Evolutionary conservation across 2,888 invertebrate genomes (phyloP), one percentile per base, ranked within the genome.

Genomic region (Epinotia nisella): DNA sequence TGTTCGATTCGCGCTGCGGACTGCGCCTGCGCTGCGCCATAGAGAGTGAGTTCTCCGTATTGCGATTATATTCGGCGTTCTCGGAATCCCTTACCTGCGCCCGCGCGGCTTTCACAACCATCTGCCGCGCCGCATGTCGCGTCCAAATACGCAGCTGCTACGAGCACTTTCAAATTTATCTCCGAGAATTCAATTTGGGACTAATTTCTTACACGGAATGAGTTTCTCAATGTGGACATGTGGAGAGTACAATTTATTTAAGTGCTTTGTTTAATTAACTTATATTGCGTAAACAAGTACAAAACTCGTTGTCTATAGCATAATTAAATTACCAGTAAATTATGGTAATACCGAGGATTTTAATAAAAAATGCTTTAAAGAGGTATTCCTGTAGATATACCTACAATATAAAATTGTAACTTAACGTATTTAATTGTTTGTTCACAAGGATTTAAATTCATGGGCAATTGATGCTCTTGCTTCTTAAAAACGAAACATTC

Each of bases 1-100:
- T 90, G 91, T 88, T 84, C 83, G 78, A 85, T 88, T 87, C 85
- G 85, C 87, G 84, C 85, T 84, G 59, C 41, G 85, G 49, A n/a
- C 49, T 49, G 49, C 49, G 49, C 49, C 83, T 84, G 84, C 80
- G 83, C 83, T 84, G 84, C 80, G 83, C 85, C 82, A 84, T 88
- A 87, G 87, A 89, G 89, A 89, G 87, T 85, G 86, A 87, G 84
- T 93, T 92, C 90, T 85, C 80, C 85, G 91, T 90, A 91, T 80
- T 81, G 85, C 87, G 89, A 92, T 91, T 93, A 92, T 91, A 92
- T 92, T 93, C 89, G 92, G 89, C 86, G 86, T 93, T 92, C 93
- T 90, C 80, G 81, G 92, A 93, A 93, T 84, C 87, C 85, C 88
- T 84, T 92, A 92, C 93, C 92, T 92, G 91, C 87, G 85, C 80